phyloP scores from a whole-genome alignment of 2,888 invertebrate species.

The Monopis laevigella region DNA sequence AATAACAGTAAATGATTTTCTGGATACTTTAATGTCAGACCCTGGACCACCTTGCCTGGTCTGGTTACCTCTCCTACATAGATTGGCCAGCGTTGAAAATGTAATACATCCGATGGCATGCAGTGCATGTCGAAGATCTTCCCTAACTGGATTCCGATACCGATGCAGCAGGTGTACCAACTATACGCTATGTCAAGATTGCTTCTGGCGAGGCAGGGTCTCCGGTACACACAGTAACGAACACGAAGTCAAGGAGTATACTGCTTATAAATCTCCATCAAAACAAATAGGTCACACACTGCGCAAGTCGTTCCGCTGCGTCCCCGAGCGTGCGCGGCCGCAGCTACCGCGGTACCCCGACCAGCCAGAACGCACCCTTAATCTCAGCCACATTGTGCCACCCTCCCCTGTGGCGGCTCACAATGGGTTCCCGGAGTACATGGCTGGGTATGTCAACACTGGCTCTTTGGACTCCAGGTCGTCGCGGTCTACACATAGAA shows the following conservation, averaged over 20 bases:
- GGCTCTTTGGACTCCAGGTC: slow-evolving; percentile 78
- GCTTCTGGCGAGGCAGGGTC: slow-evolving; percentile 97
- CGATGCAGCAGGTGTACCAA: slow-evolving; percentile 97
- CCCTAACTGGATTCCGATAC: slow-evolving; percentile 96
- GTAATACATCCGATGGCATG: slow-evolving; percentile 95
- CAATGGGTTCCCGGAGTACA: slow-evolving; percentile 87
- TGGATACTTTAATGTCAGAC: slow-evolving; percentile 95
- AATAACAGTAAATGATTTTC: slow-evolving; percentile 95
- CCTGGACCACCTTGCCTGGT: slow-evolving; percentile 96
- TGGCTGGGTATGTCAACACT: slow-evolving; percentile 76
- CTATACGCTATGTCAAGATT: slow-evolving; percentile 98
- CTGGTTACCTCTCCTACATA: slow-evolving; percentile 94
- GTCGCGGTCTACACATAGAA: slow-evolving; percentile 56
- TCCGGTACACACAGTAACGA: slow-evolving; percentile 92
- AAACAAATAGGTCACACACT: slow-evolving; percentile 97
- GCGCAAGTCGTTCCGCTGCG: slow-evolving; percentile 96
- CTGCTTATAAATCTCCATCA: slow-evolving; percentile 95
- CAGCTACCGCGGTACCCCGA: slow-evolving; percentile 91
- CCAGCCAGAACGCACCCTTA: slow-evolving; percentile 92
- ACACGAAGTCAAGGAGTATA: slow-evolving; percentile 98
- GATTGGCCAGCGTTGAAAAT: slow-evolving; percentile 93
- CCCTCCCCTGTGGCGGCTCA: slow-evolving; percentile 93
- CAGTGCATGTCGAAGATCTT: slow-evolving; percentile 91
- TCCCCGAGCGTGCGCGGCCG: slow-evolving; percentile 87
- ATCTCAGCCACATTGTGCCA: slow-evolving; percentile 96